phyloP scores from a whole-genome alignment of 2,113 vertebrate species.

The Entomyzon cyanotis region DNA sequence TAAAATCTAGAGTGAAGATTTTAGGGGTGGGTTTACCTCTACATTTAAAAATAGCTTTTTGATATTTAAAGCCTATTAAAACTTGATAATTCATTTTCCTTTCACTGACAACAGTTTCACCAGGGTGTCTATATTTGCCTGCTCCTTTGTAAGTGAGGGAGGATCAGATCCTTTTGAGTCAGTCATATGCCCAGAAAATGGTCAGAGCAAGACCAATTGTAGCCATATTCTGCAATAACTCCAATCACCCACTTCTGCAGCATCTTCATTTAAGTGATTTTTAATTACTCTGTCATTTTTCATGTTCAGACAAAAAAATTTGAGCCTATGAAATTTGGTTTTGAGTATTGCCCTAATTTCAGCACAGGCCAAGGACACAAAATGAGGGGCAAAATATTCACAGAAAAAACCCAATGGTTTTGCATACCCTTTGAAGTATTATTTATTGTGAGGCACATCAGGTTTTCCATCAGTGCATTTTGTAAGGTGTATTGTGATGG shows the following conservation, averaged over 20 bases:
- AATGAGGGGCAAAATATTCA: not conserved
- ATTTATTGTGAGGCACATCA: not conserved
- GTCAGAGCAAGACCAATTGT: not conserved
- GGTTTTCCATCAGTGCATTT: not conserved
- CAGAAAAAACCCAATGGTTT: not conserved
- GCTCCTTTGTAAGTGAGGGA: not conserved
- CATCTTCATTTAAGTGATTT: conserved; percentile 14
- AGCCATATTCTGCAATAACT: not conserved
- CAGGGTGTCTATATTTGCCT: not conserved
- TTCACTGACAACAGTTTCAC: not conserved
- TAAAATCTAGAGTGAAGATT: not conserved
- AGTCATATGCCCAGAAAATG: not conserved
- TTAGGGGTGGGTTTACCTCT: not conserved
- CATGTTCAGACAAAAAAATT: conserved; percentile 24
- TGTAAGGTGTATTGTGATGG: not conserved
- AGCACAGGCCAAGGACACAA: not conserved
- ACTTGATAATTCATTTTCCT: not conserved
- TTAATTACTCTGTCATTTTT: conserved; percentile 49
- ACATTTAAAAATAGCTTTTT: not conserved
- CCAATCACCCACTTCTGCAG: not conserved
- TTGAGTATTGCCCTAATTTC: not conserved
- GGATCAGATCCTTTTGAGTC: not conserved
- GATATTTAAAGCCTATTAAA: not conserved
- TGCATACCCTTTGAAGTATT: not conserved
- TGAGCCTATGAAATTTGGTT: conserved; percentile 4